Percentiles rank a stretch among this genome's conserved stretches.
Evolutionary conservation across 1,140 invertebrate genomes (phyloP).

Genomic region (Anastatus disparis): DNA sequence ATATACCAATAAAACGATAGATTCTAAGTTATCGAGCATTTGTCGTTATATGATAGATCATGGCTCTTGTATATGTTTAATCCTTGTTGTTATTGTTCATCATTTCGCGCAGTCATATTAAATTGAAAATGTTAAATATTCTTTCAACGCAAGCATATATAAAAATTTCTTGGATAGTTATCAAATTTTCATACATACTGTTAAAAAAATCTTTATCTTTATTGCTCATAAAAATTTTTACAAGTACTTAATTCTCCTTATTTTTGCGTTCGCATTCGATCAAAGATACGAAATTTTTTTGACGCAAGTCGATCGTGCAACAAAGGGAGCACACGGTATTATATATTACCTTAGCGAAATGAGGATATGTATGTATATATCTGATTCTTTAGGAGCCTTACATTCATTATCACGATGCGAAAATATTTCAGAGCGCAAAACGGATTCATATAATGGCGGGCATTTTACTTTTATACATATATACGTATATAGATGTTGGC

Average conservation of each 20-base stretch:
- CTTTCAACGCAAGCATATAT: no score
- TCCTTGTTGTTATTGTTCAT: no score
- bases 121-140: no score
- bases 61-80: no score
- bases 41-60: no score
- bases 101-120: no score
- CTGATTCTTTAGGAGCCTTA: conserved; percentile 16
- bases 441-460: conserved; percentile 3
- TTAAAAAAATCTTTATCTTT: conserved; percentile 10
- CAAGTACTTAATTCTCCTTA: not conserved
- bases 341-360: not conserved
- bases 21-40: no score
- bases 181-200: no score
- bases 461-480: conserved; percentile 2
- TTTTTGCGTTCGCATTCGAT: not conserved
- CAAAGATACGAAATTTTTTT: conserved; percentile 14
- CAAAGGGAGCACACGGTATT: not conserved
- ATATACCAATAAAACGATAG: no score
- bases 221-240: not conserved
- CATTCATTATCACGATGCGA: conserved; percentile 31
- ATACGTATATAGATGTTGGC: conserved; percentile 15
- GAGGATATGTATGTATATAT: no score
- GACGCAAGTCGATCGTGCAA: not conserved
- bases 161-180: no score
- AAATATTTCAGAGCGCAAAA: conserved; percentile 26